Percentiles rank a stretch among this genome's conserved stretches.
These are phyloP conservation scores for Nasua narica DNA, from an alignment of 2,797 vertebrate species.

Conservation along the genomic window DNA sequence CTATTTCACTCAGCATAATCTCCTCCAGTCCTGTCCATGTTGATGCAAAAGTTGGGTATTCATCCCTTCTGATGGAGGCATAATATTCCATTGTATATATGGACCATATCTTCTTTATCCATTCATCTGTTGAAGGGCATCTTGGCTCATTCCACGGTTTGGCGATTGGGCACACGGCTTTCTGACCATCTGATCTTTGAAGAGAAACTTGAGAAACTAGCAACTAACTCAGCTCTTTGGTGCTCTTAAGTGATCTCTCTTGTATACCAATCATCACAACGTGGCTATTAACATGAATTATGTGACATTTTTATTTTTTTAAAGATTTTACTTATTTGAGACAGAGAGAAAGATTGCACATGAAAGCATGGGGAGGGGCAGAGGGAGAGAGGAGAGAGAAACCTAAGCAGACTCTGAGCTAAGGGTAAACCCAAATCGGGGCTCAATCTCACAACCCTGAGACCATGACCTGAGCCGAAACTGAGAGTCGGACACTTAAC, in stretches of 20 bases:
- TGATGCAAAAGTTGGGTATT: too few relatives aligned
- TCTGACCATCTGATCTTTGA: not conserved
- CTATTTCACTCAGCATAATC: too few relatives aligned
- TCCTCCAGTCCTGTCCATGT: too few relatives aligned
- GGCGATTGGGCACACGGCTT: not conserved
- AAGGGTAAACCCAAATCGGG: not conserved
- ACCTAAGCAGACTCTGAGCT: not conserved
- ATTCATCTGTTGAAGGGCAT: too few relatives aligned
- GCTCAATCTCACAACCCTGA: not conserved
- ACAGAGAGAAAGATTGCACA: not conserved
- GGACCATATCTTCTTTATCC: too few relatives aligned
- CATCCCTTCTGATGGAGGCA: too few relatives aligned
- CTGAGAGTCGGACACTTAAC: not conserved
- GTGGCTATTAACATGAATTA: not conserved
- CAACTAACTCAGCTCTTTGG: not conserved
- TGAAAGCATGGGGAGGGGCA: not conserved
- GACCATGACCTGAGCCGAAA: not conserved
- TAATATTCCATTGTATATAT: too few relatives aligned
- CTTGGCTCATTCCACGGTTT: too few relatives aligned
- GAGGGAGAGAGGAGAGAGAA: not conserved
- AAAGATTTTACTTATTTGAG: not conserved
- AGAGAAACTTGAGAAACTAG: not conserved
- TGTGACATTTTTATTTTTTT: not conserved
- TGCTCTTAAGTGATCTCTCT: not conserved
- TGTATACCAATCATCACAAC: not conserved